Evolutionary conservation across 2,888 invertebrate species (phyloP).

Genomic region (Hyalella azteca): DNA sequence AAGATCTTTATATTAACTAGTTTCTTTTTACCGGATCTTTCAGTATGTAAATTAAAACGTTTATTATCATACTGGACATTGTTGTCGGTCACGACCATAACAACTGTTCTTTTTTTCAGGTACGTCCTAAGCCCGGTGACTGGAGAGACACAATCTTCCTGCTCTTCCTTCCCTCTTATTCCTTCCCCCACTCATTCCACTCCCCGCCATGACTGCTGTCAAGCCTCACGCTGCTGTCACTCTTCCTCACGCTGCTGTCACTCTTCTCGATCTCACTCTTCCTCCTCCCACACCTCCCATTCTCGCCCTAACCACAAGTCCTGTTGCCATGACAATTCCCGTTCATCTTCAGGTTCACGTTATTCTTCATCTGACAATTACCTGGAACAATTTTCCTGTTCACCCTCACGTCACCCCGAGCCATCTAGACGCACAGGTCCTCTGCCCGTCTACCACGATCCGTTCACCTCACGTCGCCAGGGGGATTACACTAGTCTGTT

Average conservation of each 20-base stretch:
- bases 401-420: background rate
- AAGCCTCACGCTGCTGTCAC: background rate
- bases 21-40: no score
- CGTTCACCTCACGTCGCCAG: background rate
- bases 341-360: no score
- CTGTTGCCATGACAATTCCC: no score
- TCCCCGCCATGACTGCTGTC: background rate
- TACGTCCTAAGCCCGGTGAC: constrained; percentile 39
- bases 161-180: background rate
- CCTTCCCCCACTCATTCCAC: background rate
- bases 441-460: constrained; percentile 13
- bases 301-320: background rate
- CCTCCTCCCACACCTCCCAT: background rate
- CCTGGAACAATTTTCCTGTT: background rate
- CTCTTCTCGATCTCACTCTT: background rate
- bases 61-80: no score
- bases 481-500: background rate
- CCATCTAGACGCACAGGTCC: background rate
- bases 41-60: no score
- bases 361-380: no score
- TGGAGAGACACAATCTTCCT: constrained; percentile 18
- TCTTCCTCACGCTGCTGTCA: background rate
- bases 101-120: constrained; percentile 18
- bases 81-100: no score
- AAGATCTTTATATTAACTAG: no score